A percentile compares a stretch with the other conserved stretches of the same genome.
Evolutionary conservation across 2,113 vertebrate species (phyloP).

Genomic region (Esox niger): DNA sequence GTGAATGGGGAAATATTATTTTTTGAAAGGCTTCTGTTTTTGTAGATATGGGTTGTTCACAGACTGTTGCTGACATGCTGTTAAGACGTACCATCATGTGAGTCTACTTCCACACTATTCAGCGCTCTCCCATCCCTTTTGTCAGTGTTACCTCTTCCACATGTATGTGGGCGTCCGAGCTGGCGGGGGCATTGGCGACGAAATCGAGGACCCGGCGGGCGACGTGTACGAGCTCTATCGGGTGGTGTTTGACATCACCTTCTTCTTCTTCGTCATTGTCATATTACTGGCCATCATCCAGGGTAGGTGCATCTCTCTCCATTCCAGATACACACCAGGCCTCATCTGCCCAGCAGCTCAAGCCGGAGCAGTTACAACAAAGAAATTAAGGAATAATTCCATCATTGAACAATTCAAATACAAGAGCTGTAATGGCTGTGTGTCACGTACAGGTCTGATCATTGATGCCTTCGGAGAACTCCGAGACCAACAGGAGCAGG

Average conservation of each 20-base stretch:
- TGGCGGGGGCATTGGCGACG: conserved; percentile 89
- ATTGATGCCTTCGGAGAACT: conserved; percentile 87
- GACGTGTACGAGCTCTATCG: conserved; percentile 92
- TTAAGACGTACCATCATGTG: neutral
- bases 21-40: too few species aligned
- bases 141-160: conserved; percentile 91
- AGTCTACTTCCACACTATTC: neutral
- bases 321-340: neutral
- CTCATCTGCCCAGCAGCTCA: neutral
- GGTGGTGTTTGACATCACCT: conserved; percentile 92
- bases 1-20: too few species aligned
- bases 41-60: too few species aligned
- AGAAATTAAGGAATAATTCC: too few species aligned
- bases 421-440: neutral
- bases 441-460: conserved; percentile 75
- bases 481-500: conserved; percentile 85
- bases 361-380: too few species aligned
- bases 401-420: neutral
- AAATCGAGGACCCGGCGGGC: conserved; percentile 90
- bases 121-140: neutral
- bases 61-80: too few species aligned
- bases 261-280: conserved; percentile 95
- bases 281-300: conserved; percentile 93
- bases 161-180: conserved; percentile 94
- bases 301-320: conserved; percentile 63